Evolutionary conservation across 2,797 vertebrate species (phyloP), one percentile per base, ranked within the genome.

Genomic region (Limnodromus scolopaceus): DNA sequence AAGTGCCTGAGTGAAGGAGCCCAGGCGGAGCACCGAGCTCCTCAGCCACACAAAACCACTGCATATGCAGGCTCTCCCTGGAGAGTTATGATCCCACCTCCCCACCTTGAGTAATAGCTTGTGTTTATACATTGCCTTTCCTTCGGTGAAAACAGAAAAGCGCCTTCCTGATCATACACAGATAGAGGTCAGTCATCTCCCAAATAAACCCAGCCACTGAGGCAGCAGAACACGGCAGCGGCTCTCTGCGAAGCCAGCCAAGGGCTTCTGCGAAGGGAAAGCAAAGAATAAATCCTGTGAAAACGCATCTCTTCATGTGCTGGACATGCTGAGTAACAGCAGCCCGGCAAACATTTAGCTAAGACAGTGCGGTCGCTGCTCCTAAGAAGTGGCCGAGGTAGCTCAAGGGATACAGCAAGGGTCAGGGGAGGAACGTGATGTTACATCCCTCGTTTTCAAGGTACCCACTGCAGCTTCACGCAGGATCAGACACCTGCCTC

Each of bases 341-440:
- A 30, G 34, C 45, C 19, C 8, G 24, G 69, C 48, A 34, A 39
- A 23, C n/a, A 2, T 4, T 13, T 28, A n/a, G 45, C 54, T 51
- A 18, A 18, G 58, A 11, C 60, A 28, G 10, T 7, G 8, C 0
- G 23, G 36, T 36, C 16, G 1, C 8, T 9, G 1, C 20, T 38
- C 28, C 22, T 3, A 12, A 46, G 57, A 3, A 60, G 61, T 36
- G 24, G 27, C 2, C 46, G 20, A 16, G 25, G 55, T 2, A 38
- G 39, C 78, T 60, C 43, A 22, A 6, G 23, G 51, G 60, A n/a
- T 3, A 2, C 24, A 61, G 45, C 45, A 36, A 28, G 24, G n/a
- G 13, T 19, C 43, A 45, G 24, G 66, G 30, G 61, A 0, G 2
- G 19, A 48, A 43, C 0, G 6, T 0, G 10, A n/a, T n/a, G 6